phyloP scores from a whole-genome alignment of 2,113 vertebrate species.

The Cromileptes altivelis region DNA sequence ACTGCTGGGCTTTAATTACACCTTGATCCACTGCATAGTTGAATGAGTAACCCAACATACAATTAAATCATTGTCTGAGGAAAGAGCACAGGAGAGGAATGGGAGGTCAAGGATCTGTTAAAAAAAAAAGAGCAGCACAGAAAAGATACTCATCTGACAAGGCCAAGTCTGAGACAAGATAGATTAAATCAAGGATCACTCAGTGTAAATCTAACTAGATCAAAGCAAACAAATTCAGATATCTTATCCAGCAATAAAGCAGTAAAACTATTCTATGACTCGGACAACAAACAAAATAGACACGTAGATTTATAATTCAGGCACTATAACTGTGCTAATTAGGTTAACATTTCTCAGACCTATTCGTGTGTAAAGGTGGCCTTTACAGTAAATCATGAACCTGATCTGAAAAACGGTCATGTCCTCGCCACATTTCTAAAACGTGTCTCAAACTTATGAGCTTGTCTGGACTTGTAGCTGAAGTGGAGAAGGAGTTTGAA shows the following conservation, averaged over 20 bases:
- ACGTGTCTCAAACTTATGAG: neutral
- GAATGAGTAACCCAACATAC: conserved; percentile 8
- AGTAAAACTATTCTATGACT: neutral
- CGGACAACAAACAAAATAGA: neutral
- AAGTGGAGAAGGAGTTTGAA: conserved; percentile 14
- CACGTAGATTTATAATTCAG: neutral
- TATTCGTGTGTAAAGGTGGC: neutral
- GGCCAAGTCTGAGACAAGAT: neutral
- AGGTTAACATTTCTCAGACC: neutral
- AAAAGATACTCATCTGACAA: neutral
- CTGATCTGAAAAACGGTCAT: neutral
- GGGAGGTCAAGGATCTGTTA: conserved; percentile 17
- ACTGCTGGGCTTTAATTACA: conserved; percentile 26
- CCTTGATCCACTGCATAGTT: neutral
- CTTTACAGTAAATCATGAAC: neutral
- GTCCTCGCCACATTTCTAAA: conserved; percentile 10
- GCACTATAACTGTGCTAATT: neutral
- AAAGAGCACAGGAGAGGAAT: neutral
- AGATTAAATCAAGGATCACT: neutral
- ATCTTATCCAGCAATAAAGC: neutral
- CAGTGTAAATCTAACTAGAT: neutral
- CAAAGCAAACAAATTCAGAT: neutral
- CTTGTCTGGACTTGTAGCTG: conserved; percentile 61
- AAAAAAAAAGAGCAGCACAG: too few relatives aligned
- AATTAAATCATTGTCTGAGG: conserved; percentile 32